These are phyloP conservation scores for Tipula unca DNA, from an alignment of 2,888 invertebrate species.

Conservation along the genomic window DNA sequence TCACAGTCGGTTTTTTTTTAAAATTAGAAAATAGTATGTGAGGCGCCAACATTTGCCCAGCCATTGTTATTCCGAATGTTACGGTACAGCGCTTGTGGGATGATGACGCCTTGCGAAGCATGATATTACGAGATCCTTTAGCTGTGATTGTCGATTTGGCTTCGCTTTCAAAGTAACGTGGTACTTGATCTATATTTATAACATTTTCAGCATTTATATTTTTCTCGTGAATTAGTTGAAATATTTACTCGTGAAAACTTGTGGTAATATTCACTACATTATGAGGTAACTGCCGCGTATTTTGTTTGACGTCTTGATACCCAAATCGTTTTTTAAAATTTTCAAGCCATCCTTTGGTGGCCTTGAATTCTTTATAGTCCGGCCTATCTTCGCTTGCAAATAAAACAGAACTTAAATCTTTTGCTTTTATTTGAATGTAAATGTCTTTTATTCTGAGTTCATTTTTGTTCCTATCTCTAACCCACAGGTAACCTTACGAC, in stretches of 20 bases:
- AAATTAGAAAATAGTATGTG: conserved; percentile 17
- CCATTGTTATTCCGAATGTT: conserved; percentile 16
- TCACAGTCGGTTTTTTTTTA: conserved; percentile 15
- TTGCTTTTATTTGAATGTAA: too few species aligned
- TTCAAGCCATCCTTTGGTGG: too few species aligned
- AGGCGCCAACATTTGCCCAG: neutral
- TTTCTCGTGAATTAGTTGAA: neutral
- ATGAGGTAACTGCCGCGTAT: too few species aligned
- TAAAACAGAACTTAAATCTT: too few species aligned
- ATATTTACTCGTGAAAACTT: neutral
- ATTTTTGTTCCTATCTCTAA: too few species aligned
- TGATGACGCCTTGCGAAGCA: conserved; percentile 14
- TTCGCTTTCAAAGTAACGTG: conserved; percentile 3
- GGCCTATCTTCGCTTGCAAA: too few species aligned
- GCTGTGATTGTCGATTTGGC: neutral
- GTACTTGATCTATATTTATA: conserved; percentile 10
- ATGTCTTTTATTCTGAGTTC: too few species aligned
- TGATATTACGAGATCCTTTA: too few species aligned
- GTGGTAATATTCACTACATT: conserved; percentile 16
- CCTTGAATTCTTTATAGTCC: too few species aligned
- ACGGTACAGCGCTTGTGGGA: neutral
- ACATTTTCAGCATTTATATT: conserved; percentile 1
- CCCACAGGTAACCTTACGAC: too few species aligned
- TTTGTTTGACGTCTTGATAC: too few species aligned
- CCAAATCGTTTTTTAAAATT: too few species aligned